These are phyloP conservation scores for Cygnus atratus DNA, from an alignment of 2,113 vertebrate species.

Conservation along the genomic window DNA sequence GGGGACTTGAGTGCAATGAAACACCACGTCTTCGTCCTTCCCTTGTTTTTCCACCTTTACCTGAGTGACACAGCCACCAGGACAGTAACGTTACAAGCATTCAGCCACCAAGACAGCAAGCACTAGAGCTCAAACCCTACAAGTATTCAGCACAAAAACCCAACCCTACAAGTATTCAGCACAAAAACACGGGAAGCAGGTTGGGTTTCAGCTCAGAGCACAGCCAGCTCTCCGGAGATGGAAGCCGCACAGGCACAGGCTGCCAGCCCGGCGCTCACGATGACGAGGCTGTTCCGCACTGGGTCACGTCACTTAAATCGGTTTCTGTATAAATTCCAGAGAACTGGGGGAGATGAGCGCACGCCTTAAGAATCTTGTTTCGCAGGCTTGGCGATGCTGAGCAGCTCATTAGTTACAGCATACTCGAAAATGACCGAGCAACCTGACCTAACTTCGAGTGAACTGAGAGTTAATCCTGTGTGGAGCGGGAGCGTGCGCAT, in stretches of 20 bases:
- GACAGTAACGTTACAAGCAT: not conserved
- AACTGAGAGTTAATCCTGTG: not conserved
- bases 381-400: not conserved
- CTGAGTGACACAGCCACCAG: not conserved
- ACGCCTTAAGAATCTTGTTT: not conserved
- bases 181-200: not conserved
- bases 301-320: not conserved
- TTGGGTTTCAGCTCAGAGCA: not conserved
- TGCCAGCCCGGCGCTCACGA: not conserved
- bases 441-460: not conserved
- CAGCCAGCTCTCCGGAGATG: not conserved
- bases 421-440: not conserved
- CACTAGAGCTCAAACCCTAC: no score
- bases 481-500: not conserved
- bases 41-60: not conserved
- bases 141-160: no score
- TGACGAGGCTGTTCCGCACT: not conserved
- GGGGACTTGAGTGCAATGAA: fast-evolving
- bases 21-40: not conserved
- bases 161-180: not conserved
- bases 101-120: not conserved
- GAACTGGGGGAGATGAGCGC: not conserved
- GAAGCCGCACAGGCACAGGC: no score
- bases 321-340: not conserved
- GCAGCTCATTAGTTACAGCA: not conserved